Base-by-base conservation (phyloP, 1,140 invertebrate species). In the Nasonia vitripennis region DNA sequence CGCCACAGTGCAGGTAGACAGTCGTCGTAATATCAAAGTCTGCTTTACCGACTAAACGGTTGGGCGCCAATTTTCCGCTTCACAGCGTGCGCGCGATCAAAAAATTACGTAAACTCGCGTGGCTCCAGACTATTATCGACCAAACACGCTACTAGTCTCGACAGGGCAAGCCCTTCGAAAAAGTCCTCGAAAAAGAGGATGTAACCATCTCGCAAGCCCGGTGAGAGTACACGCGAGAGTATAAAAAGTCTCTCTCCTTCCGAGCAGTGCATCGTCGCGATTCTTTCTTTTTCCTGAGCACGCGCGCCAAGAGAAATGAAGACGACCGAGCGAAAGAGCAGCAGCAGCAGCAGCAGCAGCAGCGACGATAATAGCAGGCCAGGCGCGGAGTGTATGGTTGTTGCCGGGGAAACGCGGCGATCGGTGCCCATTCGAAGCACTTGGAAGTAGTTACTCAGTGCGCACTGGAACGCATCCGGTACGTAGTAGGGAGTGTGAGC, bases 231-330 rank as follows among this genome's bases (percentile, higher is more conserved):
- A 31, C 11, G 55, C 17, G 34, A 81, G 55, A 27, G 27, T 27
- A 27, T 0, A 11, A 73, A 81, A n/a, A 81, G n/a, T 6, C n/a
- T 70, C 67, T 4, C n/a, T 41, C 12, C 77, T 78, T 5, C 51
- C 4, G 4, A 17, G 51, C 12, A 34, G 34, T 17, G 51, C 6
- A 14, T 11, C 12, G 17, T 37, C 0, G 41, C 41, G 41, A 45
- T 9, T 17, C 70, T 73, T 51, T 81, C 17, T 9, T 62, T n/a
- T 62, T 17, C n/a, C 70, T 2, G 27, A 27, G 27, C 51, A 1
- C 34, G 20, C 10, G 4, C 23, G 9, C 17, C 27, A 27, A 55
- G 70, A 82, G 80, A 74, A 82, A 74, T 55, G 27, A 82, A 82
- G 70, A 62, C 73, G 41, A 82, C 48, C 27, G 20, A 62, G 45